Evolutionary conservation across 2,888 invertebrate genomes (phyloP).

Genomic region (Palloptera scutellata): DNA sequence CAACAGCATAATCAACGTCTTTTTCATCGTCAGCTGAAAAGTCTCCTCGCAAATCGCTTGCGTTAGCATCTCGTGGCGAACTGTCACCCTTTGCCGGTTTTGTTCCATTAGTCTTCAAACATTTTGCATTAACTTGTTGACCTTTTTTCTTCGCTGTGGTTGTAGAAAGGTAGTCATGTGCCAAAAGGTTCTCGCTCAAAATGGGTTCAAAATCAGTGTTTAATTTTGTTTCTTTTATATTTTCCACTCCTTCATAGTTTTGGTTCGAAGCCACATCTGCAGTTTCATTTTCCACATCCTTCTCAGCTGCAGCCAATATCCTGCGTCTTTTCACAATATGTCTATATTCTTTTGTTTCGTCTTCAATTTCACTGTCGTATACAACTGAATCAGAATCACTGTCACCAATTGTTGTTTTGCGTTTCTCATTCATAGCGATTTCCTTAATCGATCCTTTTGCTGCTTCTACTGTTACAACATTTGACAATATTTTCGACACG

Average conservation of each 20-base stretch:
- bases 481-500: slow-evolving; percentile 45
- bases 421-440: too few species aligned
- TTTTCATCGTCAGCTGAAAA: slow-evolving; percentile 43
- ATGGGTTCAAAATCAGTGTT: too few species aligned
- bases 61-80: slow-evolving; percentile 3
- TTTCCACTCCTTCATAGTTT: not conserved
- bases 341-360: slow-evolving; percentile 63
- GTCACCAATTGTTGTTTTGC: not conserved
- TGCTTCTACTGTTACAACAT: not conserved
- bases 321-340: slow-evolving; percentile 70
- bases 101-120: not conserved
- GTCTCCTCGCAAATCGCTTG: slow-evolving; percentile 20
- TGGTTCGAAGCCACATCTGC: not conserved
- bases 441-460: not conserved
- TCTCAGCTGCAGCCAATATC: slow-evolving; percentile 41
- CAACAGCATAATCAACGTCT: slow-evolving; percentile 41
- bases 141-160: not conserved
- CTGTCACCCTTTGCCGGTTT: slow-evolving; percentile 20
- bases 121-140: not conserved
- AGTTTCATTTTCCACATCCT: slow-evolving; percentile 12
- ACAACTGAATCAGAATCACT: slow-evolving; percentile 75
- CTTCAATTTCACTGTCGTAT: slow-evolving; percentile 74
- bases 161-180: not conserved
- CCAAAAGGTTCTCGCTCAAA: not conserved
- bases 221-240: too few species aligned